Base-by-base conservation (phyloP, 1,140 invertebrate genomes). In the Cyclargus thomasi region DNA sequence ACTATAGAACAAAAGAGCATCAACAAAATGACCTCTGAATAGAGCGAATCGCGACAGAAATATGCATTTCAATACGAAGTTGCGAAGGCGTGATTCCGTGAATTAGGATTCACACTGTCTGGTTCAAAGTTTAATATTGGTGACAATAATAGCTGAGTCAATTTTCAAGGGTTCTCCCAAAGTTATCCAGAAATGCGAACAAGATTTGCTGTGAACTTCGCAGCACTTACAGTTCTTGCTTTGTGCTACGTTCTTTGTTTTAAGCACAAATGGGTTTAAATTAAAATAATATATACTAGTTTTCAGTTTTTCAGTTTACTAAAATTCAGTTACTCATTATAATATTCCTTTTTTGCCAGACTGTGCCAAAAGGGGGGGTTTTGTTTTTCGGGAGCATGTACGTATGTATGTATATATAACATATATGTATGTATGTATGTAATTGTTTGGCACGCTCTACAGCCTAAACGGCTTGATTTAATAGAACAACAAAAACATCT, bases 41-140 rank as follows among this genome's bases (percentile, higher is more conserved):
- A 59, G 55, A 18, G 55, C 20, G 10, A 59, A 20, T 59, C 21
- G 10, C 55, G 18, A 10, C 18, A 20, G 55, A 59, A 59, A 20
- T 59, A 20, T 59, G 55, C 55, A 59, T 59, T 59, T 59, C 17
- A 59, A 59, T 59, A 59, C 20, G 55, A 59, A 59, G 18, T 59
- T 59, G 17, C 11, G 17, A 59, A 59, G 16, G 17, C 20, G 20
- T 10, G 55, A 59, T 59, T 59, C 6, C 21, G 18, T 20, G 55
- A 59, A 11, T 59, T 59, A 20, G 55, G 20, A 59, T 18, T 20
- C 55, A 21, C 18, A 20, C 17, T 59, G 20, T 59, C 10, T 21
- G 14, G 18, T 59, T 59, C 20, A 59, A 20, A 59, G 17, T 59
- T 59, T 18, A 59, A 59, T 47, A 59, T 59, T 20, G 39, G 39